Conservation (phyloP, 2,113 vertebrate species). For the Hippotragus niger region DNA sequence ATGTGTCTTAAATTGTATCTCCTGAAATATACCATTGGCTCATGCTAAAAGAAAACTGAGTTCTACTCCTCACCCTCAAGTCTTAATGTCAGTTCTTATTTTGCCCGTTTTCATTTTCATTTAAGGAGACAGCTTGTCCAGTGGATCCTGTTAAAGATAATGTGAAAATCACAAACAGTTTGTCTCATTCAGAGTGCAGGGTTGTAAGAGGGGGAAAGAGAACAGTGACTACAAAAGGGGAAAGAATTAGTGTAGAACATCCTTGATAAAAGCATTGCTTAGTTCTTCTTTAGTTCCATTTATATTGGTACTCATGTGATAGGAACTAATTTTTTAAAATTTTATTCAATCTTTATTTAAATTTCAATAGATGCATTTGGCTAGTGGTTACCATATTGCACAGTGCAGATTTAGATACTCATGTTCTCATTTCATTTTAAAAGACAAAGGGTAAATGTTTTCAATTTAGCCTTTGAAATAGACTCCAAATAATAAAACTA, state of each 20-base stretch:
- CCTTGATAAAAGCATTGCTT: background rate
- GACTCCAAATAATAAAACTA: background rate
- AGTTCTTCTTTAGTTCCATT: background rate
- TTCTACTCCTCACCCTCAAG: too few species aligned
- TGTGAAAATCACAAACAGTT: background rate
- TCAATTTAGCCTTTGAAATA: constrained; percentile 14
- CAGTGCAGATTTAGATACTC: background rate
- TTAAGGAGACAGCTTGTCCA: background rate
- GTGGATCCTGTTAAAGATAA: background rate
- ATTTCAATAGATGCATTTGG: background rate
- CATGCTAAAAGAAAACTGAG: background rate
- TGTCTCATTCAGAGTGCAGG: background rate
- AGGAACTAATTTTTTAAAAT: background rate
- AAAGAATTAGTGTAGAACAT: too few species aligned
- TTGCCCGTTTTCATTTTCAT: background rate
- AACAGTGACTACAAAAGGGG: background rate
- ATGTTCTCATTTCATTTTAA: constrained; percentile 24
- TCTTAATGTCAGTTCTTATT: background rate
- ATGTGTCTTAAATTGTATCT: background rate
- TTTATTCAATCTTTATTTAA: constrained; percentile 5
- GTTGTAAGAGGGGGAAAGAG: background rate
- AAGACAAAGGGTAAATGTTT: background rate
- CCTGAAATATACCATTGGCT: background rate
- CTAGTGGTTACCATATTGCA: background rate
- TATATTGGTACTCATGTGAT: background rate